phyloP scores from a whole-genome alignment of 2,797 vertebrate genomes.

The Takifugu rubripes region DNA sequence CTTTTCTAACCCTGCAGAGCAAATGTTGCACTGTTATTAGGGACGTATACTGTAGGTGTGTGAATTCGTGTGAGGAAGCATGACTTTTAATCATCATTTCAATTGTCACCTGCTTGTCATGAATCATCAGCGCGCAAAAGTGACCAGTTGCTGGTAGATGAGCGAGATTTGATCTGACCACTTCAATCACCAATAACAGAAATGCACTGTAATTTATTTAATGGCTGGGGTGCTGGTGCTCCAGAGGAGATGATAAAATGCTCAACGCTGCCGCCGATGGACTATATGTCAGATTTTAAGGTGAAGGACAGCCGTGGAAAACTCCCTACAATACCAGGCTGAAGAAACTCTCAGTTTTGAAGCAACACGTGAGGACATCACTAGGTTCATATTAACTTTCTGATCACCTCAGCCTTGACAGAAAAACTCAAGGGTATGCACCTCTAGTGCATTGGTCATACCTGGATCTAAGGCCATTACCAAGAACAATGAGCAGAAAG shows the following conservation, averaged over 20 bases:
- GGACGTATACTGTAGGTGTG: too few relatives aligned
- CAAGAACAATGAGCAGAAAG: conserved; percentile 77
- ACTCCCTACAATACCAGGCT: not conserved
- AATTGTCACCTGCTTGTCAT: conserved; percentile 20
- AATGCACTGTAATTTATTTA: conserved; percentile 75
- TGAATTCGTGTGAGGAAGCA: conserved; percentile 8
- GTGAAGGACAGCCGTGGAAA: conserved; percentile 35
- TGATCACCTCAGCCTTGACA: conserved; percentile 21
- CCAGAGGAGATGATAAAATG: conserved; percentile 66
- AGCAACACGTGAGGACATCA: conserved; percentile 16
- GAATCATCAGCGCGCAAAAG: conserved; percentile 37
- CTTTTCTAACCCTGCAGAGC: too few relatives aligned
- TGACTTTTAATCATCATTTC: conserved; percentile 42
- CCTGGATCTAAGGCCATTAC: conserved; percentile 59
- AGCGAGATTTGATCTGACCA: conserved; percentile 68
- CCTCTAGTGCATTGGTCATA: conserved; percentile 51
- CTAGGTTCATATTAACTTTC: conserved; percentile 23
- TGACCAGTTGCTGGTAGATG: conserved; percentile 48
- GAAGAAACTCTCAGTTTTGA: not conserved
- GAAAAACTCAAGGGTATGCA: conserved; percentile 38
- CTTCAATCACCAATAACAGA: conserved; percentile 61
- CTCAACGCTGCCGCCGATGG: conserved; percentile 59
- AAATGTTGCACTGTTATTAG: too few relatives aligned
- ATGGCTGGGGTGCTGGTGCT: conserved; percentile 55
- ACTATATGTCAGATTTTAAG: conserved; percentile 62